phyloP scores from a whole-genome alignment of 2,797 vertebrate genomes.

The Epinephelus malabaricus region DNA sequence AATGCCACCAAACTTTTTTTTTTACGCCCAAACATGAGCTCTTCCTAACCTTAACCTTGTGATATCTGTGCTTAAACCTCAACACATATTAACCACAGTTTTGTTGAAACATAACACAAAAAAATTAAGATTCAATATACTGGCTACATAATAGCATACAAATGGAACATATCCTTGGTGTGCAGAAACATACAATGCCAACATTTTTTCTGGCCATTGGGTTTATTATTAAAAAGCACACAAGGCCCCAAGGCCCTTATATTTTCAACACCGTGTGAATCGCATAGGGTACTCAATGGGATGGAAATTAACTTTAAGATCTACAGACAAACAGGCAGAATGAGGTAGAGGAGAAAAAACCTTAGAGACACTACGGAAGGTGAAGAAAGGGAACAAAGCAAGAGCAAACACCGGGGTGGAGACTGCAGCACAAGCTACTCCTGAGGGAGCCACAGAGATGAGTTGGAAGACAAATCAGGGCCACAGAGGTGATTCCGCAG shows the following conservation, averaged over 20 bases:
- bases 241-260: constrained; percentile 11
- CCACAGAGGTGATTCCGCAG: constrained; percentile 77
- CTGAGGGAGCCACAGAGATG: constrained; percentile 69
- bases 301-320: constrained; percentile 44
- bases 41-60: too few relatives aligned
- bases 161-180: too few relatives aligned
- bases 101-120: too few relatives aligned
- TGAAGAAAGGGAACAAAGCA: constrained; percentile 61
- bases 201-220: too few relatives aligned
- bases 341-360: constrained; percentile 27
- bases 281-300: background rate
- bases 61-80: too few relatives aligned
- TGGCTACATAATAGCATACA: too few relatives aligned
- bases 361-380: constrained; percentile 16
- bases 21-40: too few relatives aligned
- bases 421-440: constrained; percentile 72
- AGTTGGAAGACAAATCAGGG: constrained; percentile 77
- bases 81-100: too few relatives aligned
- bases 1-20: too few relatives aligned
- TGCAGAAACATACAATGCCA: too few relatives aligned
- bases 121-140: too few relatives aligned
- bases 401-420: constrained; percentile 62
- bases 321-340: constrained; percentile 6
- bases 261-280: constrained; percentile 21
- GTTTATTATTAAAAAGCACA: constrained; percentile 30